Conservation (phyloP, 2,888 invertebrate species). For the Drosophila colorata region DNA sequence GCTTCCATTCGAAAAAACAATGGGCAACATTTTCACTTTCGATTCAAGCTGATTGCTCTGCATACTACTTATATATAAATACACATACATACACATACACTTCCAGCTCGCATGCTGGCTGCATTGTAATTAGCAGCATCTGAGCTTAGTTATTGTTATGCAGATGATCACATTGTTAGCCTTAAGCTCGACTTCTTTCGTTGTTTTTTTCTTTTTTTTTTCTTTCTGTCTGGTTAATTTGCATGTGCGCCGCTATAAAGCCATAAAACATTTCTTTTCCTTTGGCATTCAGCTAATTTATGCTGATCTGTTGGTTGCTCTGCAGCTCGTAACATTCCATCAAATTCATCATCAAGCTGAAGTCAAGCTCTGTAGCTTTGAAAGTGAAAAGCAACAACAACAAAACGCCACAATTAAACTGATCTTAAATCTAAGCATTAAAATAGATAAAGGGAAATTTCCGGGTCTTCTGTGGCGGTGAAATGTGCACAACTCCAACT, state of each 20-base stretch:
- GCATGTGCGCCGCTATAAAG: conserved; percentile 71
- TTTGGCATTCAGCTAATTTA: conserved; percentile 62
- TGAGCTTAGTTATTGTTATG: conserved; percentile 60
- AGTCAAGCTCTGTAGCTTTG: conserved; percentile 62
- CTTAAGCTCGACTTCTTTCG: conserved; percentile 27
- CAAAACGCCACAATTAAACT: conserved; percentile 64
- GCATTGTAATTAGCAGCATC: conserved; percentile 70
- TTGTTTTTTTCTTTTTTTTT: not conserved
- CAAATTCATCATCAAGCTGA: conserved; percentile 53
- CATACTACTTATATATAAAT: conserved; percentile 12
- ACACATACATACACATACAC: not conserved
- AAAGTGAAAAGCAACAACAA: conserved; percentile 68
- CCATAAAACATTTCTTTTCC: conserved; percentile 72
- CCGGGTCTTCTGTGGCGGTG: conserved; percentile 41
- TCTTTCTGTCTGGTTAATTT: conserved; percentile 55
- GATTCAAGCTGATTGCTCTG: conserved; percentile 37
- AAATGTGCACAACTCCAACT: conserved; percentile 50
- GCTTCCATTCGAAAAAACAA: conserved; percentile 16
- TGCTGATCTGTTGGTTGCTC: conserved; percentile 47
- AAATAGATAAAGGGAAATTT: conserved; percentile 75
- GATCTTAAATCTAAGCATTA: conserved; percentile 70
- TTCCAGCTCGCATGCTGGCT: conserved; percentile 20
- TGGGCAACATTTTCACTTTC: conserved; percentile 66
- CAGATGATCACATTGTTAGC: conserved; percentile 44
- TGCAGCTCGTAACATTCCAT: conserved; percentile 57